Evolutionary conservation across 2,888 invertebrate genomes (phyloP).

Genomic region (Microdon myrmicae): DNA sequence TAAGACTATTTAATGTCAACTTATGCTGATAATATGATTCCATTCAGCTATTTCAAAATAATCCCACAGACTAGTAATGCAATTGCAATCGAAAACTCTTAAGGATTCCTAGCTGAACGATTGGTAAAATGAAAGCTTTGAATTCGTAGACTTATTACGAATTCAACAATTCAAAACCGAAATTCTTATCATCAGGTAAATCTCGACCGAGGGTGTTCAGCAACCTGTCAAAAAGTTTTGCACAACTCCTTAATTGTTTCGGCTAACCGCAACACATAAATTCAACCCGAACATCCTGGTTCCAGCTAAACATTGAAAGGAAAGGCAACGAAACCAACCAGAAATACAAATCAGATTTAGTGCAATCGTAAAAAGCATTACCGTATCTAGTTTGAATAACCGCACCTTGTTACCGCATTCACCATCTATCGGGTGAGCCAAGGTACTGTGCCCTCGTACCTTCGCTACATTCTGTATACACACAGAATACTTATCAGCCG

Average conservation of each 20-base stretch:
- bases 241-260: constrained; percentile 56
- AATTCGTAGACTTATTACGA: too few relatives aligned
- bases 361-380: constrained; percentile 53
- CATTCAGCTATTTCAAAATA: too few relatives aligned
- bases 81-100: too few relatives aligned
- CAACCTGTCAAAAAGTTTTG: constrained; percentile 55
- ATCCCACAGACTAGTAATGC: too few relatives aligned
- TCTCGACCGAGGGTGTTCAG: constrained; percentile 45
- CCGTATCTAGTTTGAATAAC: constrained; percentile 49
- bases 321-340: constrained; percentile 46
- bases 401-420: constrained; percentile 52
- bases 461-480: constrained; percentile 5
- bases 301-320: constrained; percentile 16
- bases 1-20: too few relatives aligned
- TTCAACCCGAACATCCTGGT: constrained; percentile 47
- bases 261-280: constrained; percentile 59
- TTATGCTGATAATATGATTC: too few relatives aligned
- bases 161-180: too few relatives aligned
- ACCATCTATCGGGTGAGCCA: constrained; percentile 42
- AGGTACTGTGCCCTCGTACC: constrained; percentile 35
- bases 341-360: constrained; percentile 52
- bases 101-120: too few relatives aligned
- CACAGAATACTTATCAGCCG: constrained; percentile 30
- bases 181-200: too few relatives aligned
- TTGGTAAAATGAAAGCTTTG: too few relatives aligned